These are phyloP conservation scores for Microcebus murinus DNA, from an alignment of 2,113 vertebrate genomes.

Conservation along the genomic window DNA sequence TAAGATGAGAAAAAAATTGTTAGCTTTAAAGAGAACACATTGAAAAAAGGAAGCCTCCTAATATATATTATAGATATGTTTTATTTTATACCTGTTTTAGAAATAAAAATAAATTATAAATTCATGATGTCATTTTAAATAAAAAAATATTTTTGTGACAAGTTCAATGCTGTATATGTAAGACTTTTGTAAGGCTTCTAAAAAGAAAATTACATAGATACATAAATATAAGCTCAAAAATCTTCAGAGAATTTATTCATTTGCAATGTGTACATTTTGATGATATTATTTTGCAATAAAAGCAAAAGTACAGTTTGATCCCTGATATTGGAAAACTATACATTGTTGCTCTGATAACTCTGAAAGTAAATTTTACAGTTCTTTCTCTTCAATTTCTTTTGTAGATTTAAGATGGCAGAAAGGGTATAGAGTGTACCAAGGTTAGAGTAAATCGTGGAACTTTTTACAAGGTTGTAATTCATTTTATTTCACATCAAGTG, in stretches of 20 bases:
- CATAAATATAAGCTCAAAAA: slow-evolving; percentile 63
- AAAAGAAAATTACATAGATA: slow-evolving; percentile 41
- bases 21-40: slow-evolving; percentile 68
- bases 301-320: slow-evolving; percentile 77
- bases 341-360: slow-evolving; percentile 74
- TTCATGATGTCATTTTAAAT: slow-evolving; percentile 8
- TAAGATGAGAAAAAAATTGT: slow-evolving; percentile 60
- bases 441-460: slow-evolving; percentile 78
- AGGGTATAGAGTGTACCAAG: slow-evolving; percentile 6
- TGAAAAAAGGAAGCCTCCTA: slow-evolving; percentile 50
- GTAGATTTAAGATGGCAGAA: slow-evolving; percentile 38
- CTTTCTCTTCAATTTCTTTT: slow-evolving; percentile 66
- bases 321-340: slow-evolving; percentile 67
- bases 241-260: slow-evolving; percentile 73
- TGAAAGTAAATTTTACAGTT: slow-evolving; percentile 77
- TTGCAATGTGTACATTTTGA: slow-evolving; percentile 79
- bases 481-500: slow-evolving; percentile 83
- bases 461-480: slow-evolving; percentile 84
- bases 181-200: not conserved
- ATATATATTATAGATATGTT: slow-evolving; percentile 52
- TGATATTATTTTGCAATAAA: slow-evolving; percentile 80
- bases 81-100: slow-evolving; percentile 64
- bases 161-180: not conserved
- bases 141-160: not conserved
- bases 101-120: slow-evolving; percentile 53